phyloP scores from a whole-genome alignment of 2,113 vertebrate genomes.

The Mus musculus region DNA sequence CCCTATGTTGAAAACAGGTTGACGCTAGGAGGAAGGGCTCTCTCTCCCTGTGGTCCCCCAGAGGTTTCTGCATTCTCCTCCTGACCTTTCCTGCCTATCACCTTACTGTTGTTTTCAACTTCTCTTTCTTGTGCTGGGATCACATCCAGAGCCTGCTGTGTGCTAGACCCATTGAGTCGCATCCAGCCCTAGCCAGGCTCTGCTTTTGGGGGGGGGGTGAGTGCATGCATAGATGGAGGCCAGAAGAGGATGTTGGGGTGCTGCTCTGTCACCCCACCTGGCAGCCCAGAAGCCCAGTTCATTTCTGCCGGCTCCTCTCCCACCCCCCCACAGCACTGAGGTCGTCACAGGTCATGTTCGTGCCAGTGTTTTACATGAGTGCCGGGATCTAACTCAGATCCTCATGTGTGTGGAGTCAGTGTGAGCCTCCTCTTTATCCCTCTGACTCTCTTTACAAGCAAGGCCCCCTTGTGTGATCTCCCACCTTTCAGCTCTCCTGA shows the following conservation, averaged over 20 bases:
- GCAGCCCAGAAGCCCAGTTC: not conserved
- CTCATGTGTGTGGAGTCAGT: too few relatives aligned
- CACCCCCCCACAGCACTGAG: not conserved
- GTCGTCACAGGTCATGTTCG: not conserved
- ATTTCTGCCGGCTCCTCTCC: not conserved
- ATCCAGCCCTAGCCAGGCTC: not conserved
- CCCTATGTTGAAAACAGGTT: not conserved
- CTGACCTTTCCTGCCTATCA: not conserved
- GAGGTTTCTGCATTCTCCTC: not conserved
- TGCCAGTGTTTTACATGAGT: not conserved
- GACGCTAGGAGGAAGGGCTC: not conserved
- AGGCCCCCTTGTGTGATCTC: not conserved
- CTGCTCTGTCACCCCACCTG: not conserved
- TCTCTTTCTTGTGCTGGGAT: not conserved
- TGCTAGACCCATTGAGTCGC: not conserved
- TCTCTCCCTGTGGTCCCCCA: not conserved
- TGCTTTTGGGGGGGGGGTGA: not conserved
- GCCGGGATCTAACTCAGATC: not conserved
- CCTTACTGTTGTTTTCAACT: not conserved
- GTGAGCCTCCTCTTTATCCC: not conserved
- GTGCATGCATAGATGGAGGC: not conserved
- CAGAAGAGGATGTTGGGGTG: not conserved
- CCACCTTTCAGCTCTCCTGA: not conserved
- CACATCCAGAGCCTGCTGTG: not conserved
- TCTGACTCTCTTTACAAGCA: not conserved